These are phyloP conservation scores for Marmota flaviventris DNA, from an alignment of 2,113 vertebrate genomes.

Conservation along the genomic window DNA sequence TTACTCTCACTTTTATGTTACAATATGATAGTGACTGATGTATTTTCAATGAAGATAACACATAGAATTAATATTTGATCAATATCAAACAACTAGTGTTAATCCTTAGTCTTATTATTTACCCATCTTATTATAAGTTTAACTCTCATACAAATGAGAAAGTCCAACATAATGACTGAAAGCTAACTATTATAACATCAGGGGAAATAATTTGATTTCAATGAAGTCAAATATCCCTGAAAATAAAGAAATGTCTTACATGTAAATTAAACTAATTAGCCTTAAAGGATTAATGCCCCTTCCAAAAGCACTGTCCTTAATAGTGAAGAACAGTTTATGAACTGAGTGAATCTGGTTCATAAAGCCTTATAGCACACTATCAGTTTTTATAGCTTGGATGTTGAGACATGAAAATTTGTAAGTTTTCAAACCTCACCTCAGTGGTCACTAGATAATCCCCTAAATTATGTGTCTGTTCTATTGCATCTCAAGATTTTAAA, in stretches of 20 bases:
- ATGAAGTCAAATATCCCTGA: conserved; percentile 50
- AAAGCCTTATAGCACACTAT: conserved; percentile 52
- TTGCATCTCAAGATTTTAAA: background rate
- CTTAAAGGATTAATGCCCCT: conserved; percentile 73
- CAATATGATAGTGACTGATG: background rate
- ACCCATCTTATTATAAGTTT: background rate
- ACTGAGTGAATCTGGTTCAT: conserved; percentile 60
- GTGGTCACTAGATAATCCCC: background rate
- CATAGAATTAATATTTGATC: background rate
- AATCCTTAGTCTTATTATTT: background rate
- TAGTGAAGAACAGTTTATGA: conserved; percentile 69
- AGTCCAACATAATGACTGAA: background rate
- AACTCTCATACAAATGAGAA: background rate
- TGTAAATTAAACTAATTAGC: conserved; percentile 78
- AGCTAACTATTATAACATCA: background rate
- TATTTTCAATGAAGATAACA: background rate
- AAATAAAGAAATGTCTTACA: conserved; percentile 69
- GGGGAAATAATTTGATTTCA: conserved; percentile 64
- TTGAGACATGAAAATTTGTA: background rate
- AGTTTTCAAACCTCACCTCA: background rate
- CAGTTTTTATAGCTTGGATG: conserved; percentile 1
- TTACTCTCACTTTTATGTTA: background rate
- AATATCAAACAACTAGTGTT: background rate
- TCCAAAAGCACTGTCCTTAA: conserved; percentile 65
- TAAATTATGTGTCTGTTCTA: background rate